Percentiles rank a stretch among this genome's conserved stretches.
Evolutionary conservation across 1,140 invertebrate genomes (phyloP).

Genomic region (Diplogasteroides magnus): DNA sequence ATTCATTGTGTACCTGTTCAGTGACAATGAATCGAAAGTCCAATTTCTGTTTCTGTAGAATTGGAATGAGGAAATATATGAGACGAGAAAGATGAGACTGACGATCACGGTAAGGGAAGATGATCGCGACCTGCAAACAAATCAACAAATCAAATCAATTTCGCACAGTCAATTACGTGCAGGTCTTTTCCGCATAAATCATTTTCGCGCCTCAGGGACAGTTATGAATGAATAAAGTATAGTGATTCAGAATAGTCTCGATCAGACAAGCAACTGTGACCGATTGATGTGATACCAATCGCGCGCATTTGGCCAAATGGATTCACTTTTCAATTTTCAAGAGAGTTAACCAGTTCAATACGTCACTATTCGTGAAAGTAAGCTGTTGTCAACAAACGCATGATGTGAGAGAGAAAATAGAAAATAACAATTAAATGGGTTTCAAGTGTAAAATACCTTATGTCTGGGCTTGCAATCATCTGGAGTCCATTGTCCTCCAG

Average conservation of each 20-base stretch:
- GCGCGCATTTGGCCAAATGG: too few species aligned
- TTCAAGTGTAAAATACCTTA: conserved; percentile 25
- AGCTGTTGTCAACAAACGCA: not conserved
- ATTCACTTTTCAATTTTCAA: conserved; percentile 11
- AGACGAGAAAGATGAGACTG: conserved; percentile 67
- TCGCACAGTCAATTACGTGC: conserved; percentile 9
- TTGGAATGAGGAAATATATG: conserved; percentile 76
- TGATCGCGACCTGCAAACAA: conserved; percentile 66
- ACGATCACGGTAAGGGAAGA: conserved; percentile 81
- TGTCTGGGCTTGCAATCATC: conserved; percentile 37
- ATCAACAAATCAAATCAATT: conserved; percentile 23
- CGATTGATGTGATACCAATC: too few species aligned
- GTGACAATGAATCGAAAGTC: conserved; percentile 56
- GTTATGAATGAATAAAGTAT: not conserved
- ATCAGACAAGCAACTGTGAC: too few species aligned
- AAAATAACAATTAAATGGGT: not conserved
- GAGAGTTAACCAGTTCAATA: not conserved
- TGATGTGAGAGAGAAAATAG: not conserved
- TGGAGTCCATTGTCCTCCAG: conserved; percentile 47
- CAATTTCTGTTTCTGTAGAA: conserved; percentile 71
- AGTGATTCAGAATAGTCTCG: not conserved
- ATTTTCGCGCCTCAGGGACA: too few species aligned
- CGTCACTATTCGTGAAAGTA: not conserved
- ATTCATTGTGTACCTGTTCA: conserved; percentile 45
- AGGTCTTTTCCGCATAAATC: too few species aligned